Base-by-base conservation (phyloP, 1,140 invertebrate genomes). In the Caligus rogercresseyi region DNA sequence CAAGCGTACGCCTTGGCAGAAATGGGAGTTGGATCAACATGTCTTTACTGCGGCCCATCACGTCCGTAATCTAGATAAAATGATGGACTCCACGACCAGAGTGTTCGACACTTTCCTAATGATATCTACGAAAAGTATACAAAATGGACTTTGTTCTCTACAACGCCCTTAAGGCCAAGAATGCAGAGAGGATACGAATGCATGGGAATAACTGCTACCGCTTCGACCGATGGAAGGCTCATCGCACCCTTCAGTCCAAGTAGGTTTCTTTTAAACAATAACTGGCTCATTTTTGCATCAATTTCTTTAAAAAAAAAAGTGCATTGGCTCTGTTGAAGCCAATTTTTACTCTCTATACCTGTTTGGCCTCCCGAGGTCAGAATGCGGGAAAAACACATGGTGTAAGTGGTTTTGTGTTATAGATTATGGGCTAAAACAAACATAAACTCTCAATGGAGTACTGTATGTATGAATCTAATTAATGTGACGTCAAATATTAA, bases 51-150 rank as follows among this genome's bases (percentile, higher is more conserved):
- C 16, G 18, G 24, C n/a, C 19, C 24, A 1, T 1, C 54, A 56
- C 54, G 14, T 21, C 2, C 2, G 2, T 3, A 4, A 21, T n/a
- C 54, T 56, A 2, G 24, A 56, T 21, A 20, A 25, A 13, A 56
- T 56, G 54, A 3, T 56, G 3, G 20, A 20, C n/a, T 15, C 15
- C 14, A 25, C n/a, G 15, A 2, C 24, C 3, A 56, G 54, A 25
- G n/a, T 1, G 24, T 21, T n/a, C 54, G 54, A 16, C 24, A 21
- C 24, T 25, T 56, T n/a, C 54, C 54, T 2, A 23, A 56, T 20
- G 54, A 56, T 25, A 56, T 56, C 2, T 56, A 56, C 54, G 54
- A 56, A 16, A 56, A 56, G 20, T 56, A 56, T 23, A 56, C 54
- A 20, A 25, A 13, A 3, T 20, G 54, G 20, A 20, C 3, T 3